phyloP scores from a whole-genome alignment of 2,888 invertebrate species.

The Apamea anceps region DNA sequence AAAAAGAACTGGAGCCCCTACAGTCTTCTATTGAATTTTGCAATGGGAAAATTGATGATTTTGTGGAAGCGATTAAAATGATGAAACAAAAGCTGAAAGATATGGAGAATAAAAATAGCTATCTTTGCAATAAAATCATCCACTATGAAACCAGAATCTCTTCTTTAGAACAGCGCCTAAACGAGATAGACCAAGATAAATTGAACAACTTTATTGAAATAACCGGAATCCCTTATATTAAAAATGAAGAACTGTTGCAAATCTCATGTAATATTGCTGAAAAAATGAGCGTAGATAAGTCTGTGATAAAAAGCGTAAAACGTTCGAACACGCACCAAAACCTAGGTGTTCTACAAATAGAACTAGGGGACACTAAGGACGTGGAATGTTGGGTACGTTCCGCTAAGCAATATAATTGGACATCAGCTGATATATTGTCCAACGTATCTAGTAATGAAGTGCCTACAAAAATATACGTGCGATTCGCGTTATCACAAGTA shows the following conservation, averaged over 20 bases:
- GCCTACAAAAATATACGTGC: not conserved
- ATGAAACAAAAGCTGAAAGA: not conserved
- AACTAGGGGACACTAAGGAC: not conserved
- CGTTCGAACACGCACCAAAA: not conserved
- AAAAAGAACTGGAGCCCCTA: not conserved
- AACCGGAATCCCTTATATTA: not conserved
- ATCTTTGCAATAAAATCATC: not conserved
- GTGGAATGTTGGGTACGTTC: not conserved
- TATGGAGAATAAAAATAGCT: not conserved
- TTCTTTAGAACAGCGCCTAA: not conserved
- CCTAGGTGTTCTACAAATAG: not conserved
- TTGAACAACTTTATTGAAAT: not conserved
- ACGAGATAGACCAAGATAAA: not conserved
- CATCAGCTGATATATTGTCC: not conserved
- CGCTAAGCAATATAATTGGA: constrained; percentile 1
- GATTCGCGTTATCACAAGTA: not conserved
- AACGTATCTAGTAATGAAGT: not conserved
- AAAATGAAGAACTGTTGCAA: not conserved
- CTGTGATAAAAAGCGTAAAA: constrained; percentile 6
- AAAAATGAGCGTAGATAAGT: not conserved
- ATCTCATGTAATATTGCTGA: not conserved
- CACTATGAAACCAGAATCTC: not conserved
- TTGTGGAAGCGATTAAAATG: not conserved
- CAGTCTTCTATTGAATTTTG: not conserved
- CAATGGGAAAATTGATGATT: not conserved